phyloP scores from a whole-genome alignment of 2,888 invertebrate genomes.

The Drosophila paramelanica region DNA sequence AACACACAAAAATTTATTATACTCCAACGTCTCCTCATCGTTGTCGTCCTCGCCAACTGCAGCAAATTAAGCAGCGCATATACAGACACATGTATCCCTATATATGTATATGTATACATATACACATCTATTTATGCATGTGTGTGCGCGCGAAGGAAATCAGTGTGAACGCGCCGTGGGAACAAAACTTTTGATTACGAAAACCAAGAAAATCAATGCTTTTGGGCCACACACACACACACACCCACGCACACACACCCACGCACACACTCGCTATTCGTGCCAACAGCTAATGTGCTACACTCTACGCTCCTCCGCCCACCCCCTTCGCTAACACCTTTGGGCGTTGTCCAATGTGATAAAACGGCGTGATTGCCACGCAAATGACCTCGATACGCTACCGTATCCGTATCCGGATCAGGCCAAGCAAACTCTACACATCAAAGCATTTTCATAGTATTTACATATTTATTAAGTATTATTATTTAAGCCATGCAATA shows the following conservation, averaged over 20 bases:
- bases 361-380: slow-evolving; percentile 46
- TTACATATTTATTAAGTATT: too few relatives aligned
- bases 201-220: slow-evolving; percentile 75
- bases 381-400: slow-evolving; percentile 44
- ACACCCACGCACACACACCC: slow-evolving; percentile 18
- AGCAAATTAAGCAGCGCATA: slow-evolving; percentile 61
- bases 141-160: slow-evolving; percentile 50
- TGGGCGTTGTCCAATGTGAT: slow-evolving; percentile 52
- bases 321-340: slow-evolving; percentile 15
- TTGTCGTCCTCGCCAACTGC: slow-evolving; percentile 54
- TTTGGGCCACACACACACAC: slow-evolving; percentile 22
- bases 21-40: slow-evolving; percentile 60
- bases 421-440: too few relatives aligned
- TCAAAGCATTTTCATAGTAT: too few relatives aligned
- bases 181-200: slow-evolving; percentile 77
- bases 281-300: slow-evolving; percentile 38
- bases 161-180: slow-evolving; percentile 72
- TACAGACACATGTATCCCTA: too few relatives aligned
- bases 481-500: too few relatives aligned
- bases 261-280: neutral
- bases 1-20: slow-evolving; percentile 79
- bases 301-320: neutral
- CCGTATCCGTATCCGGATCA: neutral
- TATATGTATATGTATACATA: neutral
- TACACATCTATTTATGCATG: neutral